Evolutionary conservation across 1,140 invertebrate genomes (phyloP).

Genomic region (Conopomorpha cramerella): DNA sequence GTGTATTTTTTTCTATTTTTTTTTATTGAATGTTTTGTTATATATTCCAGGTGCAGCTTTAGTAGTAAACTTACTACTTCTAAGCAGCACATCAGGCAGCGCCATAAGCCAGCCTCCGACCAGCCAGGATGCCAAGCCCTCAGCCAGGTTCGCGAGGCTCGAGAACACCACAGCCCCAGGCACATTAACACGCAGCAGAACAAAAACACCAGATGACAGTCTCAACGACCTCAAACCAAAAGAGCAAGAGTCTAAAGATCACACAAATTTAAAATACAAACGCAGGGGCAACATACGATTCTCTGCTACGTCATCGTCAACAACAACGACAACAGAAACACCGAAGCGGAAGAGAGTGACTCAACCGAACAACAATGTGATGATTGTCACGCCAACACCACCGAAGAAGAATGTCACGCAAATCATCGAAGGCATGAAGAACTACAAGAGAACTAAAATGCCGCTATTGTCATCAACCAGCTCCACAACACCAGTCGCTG

Average conservation of each 20-base stretch:
- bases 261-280: slow-evolving; percentile 47
- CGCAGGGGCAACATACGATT: slow-evolving; percentile 43
- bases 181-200: slow-evolving; percentile 18
- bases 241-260: slow-evolving; percentile 35
- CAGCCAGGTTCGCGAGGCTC: slow-evolving; percentile 18
- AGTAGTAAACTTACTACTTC: slow-evolving; percentile 45
- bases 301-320: background rate
- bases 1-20: too few relatives aligned
- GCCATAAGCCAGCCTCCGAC: too few relatives aligned
- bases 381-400: slow-evolving; percentile 38
- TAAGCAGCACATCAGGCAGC: slow-evolving; percentile 26
- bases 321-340: slow-evolving; percentile 14
- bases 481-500: slow-evolving; percentile 10
- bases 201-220: slow-evolving; percentile 28
- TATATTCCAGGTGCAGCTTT: slow-evolving; percentile 41
- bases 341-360: too few relatives aligned
- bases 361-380: too few relatives aligned
- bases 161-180: slow-evolving; percentile 18
- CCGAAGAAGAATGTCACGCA: slow-evolving; percentile 35
- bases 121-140: too few relatives aligned
- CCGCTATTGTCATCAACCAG: slow-evolving; percentile 14
- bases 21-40: slow-evolving; percentile 2
- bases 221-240: slow-evolving; percentile 42
- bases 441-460: slow-evolving; percentile 34
- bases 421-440: slow-evolving; percentile 36